Percentiles rank a stretch among this genome's conserved stretches.
Conservation (phyloP, 2,113 vertebrate species). For the Anolis carolinensis region DNA sequence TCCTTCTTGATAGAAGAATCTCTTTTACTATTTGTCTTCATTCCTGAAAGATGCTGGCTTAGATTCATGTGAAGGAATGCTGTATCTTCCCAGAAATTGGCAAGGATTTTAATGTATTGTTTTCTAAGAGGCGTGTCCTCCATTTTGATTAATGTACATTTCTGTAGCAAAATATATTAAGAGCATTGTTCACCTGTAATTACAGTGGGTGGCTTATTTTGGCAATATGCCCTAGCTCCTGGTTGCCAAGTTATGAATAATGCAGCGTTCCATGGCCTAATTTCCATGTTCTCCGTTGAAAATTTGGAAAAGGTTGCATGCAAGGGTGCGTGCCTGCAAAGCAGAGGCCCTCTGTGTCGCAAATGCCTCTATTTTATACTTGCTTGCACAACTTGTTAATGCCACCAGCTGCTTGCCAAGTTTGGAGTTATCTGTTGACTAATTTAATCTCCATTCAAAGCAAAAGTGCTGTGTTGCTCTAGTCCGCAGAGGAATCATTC, state of each 20-base stretch:
- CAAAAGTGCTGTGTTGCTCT: slow-evolving; percentile 55
- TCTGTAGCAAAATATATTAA: slow-evolving; percentile 73
- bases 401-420: slow-evolving; percentile 67
- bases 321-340: slow-evolving; percentile 62
- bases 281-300: slow-evolving; percentile 73
- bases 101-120: slow-evolving; percentile 72
- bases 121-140: slow-evolving; percentile 61
- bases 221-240: slow-evolving; percentile 65
- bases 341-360: slow-evolving; percentile 21
- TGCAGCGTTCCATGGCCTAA: slow-evolving; percentile 70
- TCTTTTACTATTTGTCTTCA: slow-evolving; percentile 52
- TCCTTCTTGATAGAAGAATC: slow-evolving; percentile 48
- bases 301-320: slow-evolving; percentile 71
- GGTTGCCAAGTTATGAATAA: slow-evolving; percentile 77
- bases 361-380: slow-evolving; percentile 71
- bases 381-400: slow-evolving; percentile 76
- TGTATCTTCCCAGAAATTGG: slow-evolving; percentile 65
- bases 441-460: slow-evolving; percentile 73
- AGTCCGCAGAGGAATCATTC: slow-evolving; percentile 59
- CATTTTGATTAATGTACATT: slow-evolving; percentile 72
- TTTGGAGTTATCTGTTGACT: slow-evolving; percentile 66
- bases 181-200: slow-evolving; percentile 73
- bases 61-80: slow-evolving; percentile 66
- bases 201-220: slow-evolving; percentile 69
- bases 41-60: slow-evolving; percentile 61